phyloP scores from a whole-genome alignment of 1,140 invertebrate genomes.

The Pygmarrhopalites habei region DNA sequence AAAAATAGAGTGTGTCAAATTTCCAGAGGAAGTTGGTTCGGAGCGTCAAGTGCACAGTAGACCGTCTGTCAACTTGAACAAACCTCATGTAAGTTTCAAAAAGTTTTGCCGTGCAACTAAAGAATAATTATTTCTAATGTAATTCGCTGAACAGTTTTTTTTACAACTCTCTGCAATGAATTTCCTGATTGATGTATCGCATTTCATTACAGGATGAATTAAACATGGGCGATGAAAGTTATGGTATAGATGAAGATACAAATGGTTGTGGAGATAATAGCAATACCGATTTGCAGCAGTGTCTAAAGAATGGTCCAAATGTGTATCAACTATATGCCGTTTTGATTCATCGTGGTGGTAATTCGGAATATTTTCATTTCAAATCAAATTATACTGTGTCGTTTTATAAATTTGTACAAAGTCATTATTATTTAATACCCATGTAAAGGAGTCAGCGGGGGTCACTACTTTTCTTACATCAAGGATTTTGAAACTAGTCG shows the following conservation, averaged over 20 bases:
- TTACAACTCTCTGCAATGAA: neutral
- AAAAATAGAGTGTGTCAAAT: neutral
- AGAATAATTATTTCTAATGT: neutral
- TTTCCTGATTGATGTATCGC: neutral
- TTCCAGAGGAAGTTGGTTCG: neutral
- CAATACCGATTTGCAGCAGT: neutral
- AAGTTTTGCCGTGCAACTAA: neutral
- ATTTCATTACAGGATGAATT: neutral
- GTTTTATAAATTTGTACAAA: no score
- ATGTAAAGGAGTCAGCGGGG: slow-evolving; percentile 80
- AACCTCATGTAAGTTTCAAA: neutral
- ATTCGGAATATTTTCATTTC: no score
- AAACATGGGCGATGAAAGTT: neutral
- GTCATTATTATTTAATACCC: no score
- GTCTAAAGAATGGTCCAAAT: slow-evolving; percentile 58
- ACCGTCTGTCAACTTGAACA: slow-evolving; percentile 4
- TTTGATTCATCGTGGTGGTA: slow-evolving; percentile 90
- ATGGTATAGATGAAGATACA: neutral
- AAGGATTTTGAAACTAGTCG: slow-evolving; percentile 70
- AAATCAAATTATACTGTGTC: no score
- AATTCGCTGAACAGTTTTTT: neutral
- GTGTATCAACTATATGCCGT: slow-evolving; percentile 85
- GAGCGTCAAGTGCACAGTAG: slow-evolving; percentile 5
- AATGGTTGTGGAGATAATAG: neutral
- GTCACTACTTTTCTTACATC: slow-evolving; percentile 91